These are phyloP conservation scores for Myripristis murdjan DNA, from an alignment of 2,797 vertebrate genomes.

Conservation along the genomic window DNA sequence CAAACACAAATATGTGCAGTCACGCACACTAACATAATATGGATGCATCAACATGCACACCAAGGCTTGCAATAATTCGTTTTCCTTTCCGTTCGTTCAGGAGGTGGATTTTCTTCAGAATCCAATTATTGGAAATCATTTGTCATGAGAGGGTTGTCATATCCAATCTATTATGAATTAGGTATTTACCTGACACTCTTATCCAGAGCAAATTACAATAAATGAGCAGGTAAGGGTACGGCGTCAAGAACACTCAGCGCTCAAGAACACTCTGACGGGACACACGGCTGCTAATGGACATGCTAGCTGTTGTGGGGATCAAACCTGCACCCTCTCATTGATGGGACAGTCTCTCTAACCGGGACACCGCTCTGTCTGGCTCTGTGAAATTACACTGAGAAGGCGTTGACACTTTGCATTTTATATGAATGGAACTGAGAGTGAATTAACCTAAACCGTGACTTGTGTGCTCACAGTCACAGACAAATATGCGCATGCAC, in stretches of 20 bases:
- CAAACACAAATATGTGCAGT: slow-evolving; percentile 17
- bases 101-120: slow-evolving; percentile 33
- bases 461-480: slow-evolving; percentile 21
- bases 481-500: not conserved
- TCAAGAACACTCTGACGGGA: slow-evolving; percentile 2
- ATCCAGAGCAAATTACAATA: slow-evolving; percentile 23
- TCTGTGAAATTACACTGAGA: no score
- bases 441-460: slow-evolving; percentile 37
- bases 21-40: not conserved
- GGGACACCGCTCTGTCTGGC: no score
- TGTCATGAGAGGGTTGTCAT: slow-evolving; percentile 36
- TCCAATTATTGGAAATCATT: slow-evolving; percentile 38
- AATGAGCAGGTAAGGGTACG: slow-evolving; percentile 36
- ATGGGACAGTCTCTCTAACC: slow-evolving; percentile 3
- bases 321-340: slow-evolving; percentile 16
- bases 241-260: slow-evolving; percentile 32
- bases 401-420: no score
- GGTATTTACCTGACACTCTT: not conserved
- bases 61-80: slow-evolving; percentile 44
- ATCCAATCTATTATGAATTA: slow-evolving; percentile 36
- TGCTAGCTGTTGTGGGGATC: not conserved
- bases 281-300: slow-evolving; percentile 1
- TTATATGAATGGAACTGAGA: slow-evolving; percentile 12
- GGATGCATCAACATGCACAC: not conserved
- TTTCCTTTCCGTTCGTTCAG: slow-evolving; percentile 32